Evolutionary conservation across 2,113 vertebrate species (phyloP), one percentile per base, ranked within the genome.

Genomic region (Mus spicilegus): DNA sequence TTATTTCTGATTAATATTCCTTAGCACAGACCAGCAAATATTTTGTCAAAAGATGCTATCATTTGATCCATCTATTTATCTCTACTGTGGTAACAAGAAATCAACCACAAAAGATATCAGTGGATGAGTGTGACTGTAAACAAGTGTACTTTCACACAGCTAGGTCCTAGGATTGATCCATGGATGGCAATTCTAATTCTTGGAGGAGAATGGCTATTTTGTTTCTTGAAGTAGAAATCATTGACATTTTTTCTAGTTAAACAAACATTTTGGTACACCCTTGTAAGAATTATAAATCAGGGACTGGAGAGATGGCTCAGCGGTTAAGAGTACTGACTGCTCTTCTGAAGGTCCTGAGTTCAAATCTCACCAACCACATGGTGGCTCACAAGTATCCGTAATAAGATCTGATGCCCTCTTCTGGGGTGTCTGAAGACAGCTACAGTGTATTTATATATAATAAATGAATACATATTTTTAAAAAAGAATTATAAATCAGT

Each of bases 41-140:
- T 87, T 91, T 20, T 94, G 75, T 90, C 73, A 96, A 92, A n/a
- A 61, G 76, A 70, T 85, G 80, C 9, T 58, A 82, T 81, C 91
- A 3, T 90, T 86, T 87, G 51, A 73, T n/a, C 77, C 30, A 95
- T 69, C 22, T 87, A n/a, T 13, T 92, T 26, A 87, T 33, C 14
- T 95, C n/a, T 85, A 69, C 77, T 89, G 82, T 54, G 88, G 22
- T 56, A 70, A 58, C 42, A 78, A 78, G 72, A 92, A 94, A 82
- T 58, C 65, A 91, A 46, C 49, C 61, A 84, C 4, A 72, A 39
- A n/a, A 65, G 7, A 17, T 86, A 70, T 39, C 42, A 91, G 33
- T 88, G 30, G 70, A 65, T 78, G 65, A 61, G 16, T 9, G 8
- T 85, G 56, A 16, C 54, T 82, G 16, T 26, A 49, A 4, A 42